These are phyloP conservation scores for Eidolon dupreanum DNA, from an alignment of 2,797 vertebrate species.

Conservation along the genomic window DNA sequence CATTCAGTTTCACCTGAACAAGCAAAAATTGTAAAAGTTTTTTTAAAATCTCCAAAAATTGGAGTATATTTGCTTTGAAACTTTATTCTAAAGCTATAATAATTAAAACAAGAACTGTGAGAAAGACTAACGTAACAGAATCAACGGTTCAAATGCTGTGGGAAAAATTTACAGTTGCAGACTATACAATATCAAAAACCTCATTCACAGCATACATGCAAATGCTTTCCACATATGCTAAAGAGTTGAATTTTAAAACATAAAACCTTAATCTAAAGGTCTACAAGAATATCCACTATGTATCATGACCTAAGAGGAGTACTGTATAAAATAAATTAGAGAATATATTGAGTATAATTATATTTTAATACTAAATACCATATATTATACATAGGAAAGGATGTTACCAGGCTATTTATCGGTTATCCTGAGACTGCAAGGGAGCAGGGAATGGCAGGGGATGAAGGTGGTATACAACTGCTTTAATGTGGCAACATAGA, in stretches of 20 bases:
- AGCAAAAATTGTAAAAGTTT: not conserved
- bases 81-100: conserved; percentile 9
- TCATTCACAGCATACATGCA: not conserved
- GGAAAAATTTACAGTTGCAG: not conserved
- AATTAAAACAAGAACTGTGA: not conserved
- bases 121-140: not conserved
- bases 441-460: not conserved
- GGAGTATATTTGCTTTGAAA: not conserved
- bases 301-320: not conserved
- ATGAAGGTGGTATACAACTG: not conserved
- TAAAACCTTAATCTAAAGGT: not conserved
- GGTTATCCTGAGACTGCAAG: not conserved
- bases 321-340: not conserved
- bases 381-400: not conserved
- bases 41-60: not conserved
- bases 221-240: not conserved
- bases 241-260: not conserved
- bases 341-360: not conserved
- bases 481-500: not conserved
- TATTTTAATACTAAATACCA: not conserved
- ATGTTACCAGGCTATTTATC: not conserved
- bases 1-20: not conserved
- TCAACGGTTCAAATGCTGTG: not conserved
- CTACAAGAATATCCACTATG: not conserved
- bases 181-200: not conserved